A percentile compares a stretch with the other conserved stretches of the same genome.
phyloP scores from a whole-genome alignment of 2,113 vertebrate genomes.

The Coregonus clupeaformis region DNA sequence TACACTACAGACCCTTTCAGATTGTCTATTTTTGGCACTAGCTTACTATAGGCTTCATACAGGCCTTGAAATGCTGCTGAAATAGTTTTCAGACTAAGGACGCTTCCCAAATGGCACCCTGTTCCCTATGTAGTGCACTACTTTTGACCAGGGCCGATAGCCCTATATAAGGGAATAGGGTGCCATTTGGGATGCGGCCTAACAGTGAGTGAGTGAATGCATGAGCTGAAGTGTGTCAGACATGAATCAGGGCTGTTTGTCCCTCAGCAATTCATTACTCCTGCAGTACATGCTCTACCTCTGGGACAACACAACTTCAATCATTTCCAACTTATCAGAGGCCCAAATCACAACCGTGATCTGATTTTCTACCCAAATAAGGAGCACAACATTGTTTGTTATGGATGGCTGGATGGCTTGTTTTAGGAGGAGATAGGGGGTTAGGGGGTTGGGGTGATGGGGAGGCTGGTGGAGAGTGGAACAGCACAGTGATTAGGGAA shows the following conservation, averaged over 20 bases:
- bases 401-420: not conserved
- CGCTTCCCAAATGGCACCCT: no score
- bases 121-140: no score
- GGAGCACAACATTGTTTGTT: not conserved
- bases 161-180: no score
- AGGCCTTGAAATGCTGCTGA: no score
- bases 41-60: no score
- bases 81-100: no score
- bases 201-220: no score
- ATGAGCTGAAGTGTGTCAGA: slow-evolving; percentile 19
- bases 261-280: slow-evolving; percentile 58
- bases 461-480: slow-evolving; percentile 31
- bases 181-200: no score
- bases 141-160: no score
- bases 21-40: no score
- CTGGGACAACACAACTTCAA: slow-evolving; percentile 7
- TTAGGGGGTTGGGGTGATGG: not conserved
- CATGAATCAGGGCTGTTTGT: slow-evolving; percentile 32
- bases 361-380: slow-evolving; percentile 14
- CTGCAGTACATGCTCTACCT: slow-evolving; percentile 20
- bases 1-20: slow-evolving; percentile 45
- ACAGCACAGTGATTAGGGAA: no score
- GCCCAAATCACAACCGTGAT: slow-evolving; percentile 23
- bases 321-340: slow-evolving; percentile 38
- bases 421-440: not conserved